Base-by-base conservation (phyloP, 2,113 vertebrate genomes). In the Terrapene triunguis region DNA sequence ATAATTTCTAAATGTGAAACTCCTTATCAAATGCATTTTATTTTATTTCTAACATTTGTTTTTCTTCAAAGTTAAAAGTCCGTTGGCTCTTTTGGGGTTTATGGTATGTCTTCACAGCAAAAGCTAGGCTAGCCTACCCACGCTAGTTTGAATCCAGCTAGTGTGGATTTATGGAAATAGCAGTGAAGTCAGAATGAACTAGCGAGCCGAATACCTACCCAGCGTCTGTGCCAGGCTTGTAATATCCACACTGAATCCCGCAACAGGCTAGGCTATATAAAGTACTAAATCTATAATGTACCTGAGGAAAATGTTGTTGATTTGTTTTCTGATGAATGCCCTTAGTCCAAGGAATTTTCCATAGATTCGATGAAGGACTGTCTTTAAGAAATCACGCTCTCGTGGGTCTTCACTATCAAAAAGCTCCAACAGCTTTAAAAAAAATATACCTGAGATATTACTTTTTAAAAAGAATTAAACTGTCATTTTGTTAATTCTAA, bases 271-370 rank as follows among this genome's bases (percentile, higher is more conserved):
- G n/a, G 10, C 62, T 90, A 79, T 51, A 80, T 24, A 82, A 35
- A 32, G 3, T 48, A 13, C 55, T 4, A 25, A 2, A 57, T 10
- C 55, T 0, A 81, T 25, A 91, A 32, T 88, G 97, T 98, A 99
- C 99, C 99, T 99, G 98, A 99, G 98, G 96, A 99, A 99, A 97
- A 99, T 99, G 98, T 99, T 99, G 99, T 99, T 99, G 88, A 99
- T 99, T 96, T 99, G 99, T 97, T 99, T 99, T 98, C 99, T 98
- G 98, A 99, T 99, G 98, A 99, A 99, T 25, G 99, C 99, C 97
- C 99, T 98, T 95, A 99, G 97, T 59, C 99, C 99, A 1, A 99
- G 99, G 97, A 99, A 99, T 97, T 99, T 99, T 89, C 99, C 99
- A 79, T 99, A 99, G 97, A 99, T 99, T 89, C 99, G 99, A 96